phyloP scores from a whole-genome alignment of 2,113 vertebrate genomes.

The Bos taurus region ARS-UCD2.0 NC_037339.1:9230501-9231000 shows the following conservation, averaged over 20 bases:
- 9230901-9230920: background rate
- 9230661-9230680: background rate
- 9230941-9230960: background rate
- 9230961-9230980: background rate
- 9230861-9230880: background rate
- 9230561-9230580: background rate
- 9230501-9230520: background rate
- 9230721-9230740: background rate
- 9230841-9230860: background rate
- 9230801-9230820: background rate
- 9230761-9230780: background rate
- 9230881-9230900: background rate
- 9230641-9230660: background rate
- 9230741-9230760: background rate
- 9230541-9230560: background rate
- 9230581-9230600: background rate
- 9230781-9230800: background rate
- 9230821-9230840: background rate
- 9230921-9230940: background rate
- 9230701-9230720: background rate
- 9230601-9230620: background rate
- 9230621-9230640: background rate
- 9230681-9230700: background rate
- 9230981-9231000: background rate
- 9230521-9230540: background rate